Conservation (phyloP, 2,113 vertebrate species). For the Callopanchax toddi region DNA sequence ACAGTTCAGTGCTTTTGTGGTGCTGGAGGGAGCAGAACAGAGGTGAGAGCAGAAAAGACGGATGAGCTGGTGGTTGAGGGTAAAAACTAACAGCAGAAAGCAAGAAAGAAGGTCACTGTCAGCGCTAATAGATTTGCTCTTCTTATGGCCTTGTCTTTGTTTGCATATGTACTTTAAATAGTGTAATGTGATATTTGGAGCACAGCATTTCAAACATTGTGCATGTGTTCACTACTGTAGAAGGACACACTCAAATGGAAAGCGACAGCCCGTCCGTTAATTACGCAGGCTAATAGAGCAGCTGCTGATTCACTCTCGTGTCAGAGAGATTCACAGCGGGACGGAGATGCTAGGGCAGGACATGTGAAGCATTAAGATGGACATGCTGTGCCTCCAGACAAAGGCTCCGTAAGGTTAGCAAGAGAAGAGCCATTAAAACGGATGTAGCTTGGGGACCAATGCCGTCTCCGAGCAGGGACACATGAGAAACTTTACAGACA, state of each 20-base stretch:
- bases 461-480: conserved; percentile 16
- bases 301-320: conserved; percentile 50
- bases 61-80: conserved; percentile 2
- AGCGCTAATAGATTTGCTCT: conserved; percentile 19
- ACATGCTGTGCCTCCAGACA: conserved; percentile 21
- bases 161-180: conserved; percentile 1
- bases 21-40: conserved; percentile 36
- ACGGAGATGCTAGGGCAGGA: conserved; percentile 21
- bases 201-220: too few species aligned
- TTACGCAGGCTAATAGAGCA: conserved; percentile 61
- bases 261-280: conserved; percentile 52
- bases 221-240: too few species aligned
- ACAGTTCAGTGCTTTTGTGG: conserved; percentile 50
- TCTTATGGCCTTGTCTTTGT: background rate
- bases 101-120: background rate
- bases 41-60: conserved; percentile 2
- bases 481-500: conserved; percentile 9
- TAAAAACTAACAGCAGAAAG: conserved; percentile 30
- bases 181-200: too few species aligned
- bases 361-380: conserved; percentile 45
- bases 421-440: conserved; percentile 21
- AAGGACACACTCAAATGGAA: conserved; percentile 15
- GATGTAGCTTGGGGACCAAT: conserved; percentile 11
- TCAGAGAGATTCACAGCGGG: conserved; percentile 48
- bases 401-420: conserved; percentile 32